A percentile compares a stretch with the other conserved stretches of the same genome.
These are phyloP conservation scores for Cisticola juncidis DNA, from an alignment of 2,113 vertebrate genomes.

Conservation along the genomic window DNA sequence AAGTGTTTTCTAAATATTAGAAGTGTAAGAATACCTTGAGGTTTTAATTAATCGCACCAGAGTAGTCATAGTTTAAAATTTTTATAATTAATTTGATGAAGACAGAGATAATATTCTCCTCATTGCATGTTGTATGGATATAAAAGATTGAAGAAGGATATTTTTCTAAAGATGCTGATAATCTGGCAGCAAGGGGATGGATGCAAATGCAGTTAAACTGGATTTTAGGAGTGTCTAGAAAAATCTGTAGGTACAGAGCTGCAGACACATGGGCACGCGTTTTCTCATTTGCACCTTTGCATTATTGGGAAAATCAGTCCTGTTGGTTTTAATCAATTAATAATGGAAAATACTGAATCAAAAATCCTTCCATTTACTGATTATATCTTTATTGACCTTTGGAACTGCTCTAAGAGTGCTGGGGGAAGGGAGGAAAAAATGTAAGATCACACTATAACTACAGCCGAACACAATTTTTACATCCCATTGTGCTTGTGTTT, in stretches of 20 bases:
- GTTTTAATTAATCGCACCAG: background rate
- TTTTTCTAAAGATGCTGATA: background rate
- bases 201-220: background rate
- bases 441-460: background rate
- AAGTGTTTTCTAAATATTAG: background rate
- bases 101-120: background rate
- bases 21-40: background rate
- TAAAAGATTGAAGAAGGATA: background rate
- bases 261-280: too few species aligned
- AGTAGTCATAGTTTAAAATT: accelerated
- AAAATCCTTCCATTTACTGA: background rate
- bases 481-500: background rate
- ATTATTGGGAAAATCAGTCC: background rate
- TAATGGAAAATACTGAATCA: background rate
- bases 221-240: background rate
- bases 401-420: background rate
- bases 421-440: background rate
- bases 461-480: background rate
- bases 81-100: background rate
- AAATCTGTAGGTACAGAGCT: background rate
- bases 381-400: background rate
- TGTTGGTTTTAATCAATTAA: background rate
- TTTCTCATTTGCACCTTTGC: background rate
- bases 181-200: background rate
- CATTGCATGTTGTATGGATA: background rate